Percentiles rank a stretch among this genome's conserved stretches.
Conservation (phyloP, 2,888 invertebrate species). For the Hetaerina titia region DNA sequence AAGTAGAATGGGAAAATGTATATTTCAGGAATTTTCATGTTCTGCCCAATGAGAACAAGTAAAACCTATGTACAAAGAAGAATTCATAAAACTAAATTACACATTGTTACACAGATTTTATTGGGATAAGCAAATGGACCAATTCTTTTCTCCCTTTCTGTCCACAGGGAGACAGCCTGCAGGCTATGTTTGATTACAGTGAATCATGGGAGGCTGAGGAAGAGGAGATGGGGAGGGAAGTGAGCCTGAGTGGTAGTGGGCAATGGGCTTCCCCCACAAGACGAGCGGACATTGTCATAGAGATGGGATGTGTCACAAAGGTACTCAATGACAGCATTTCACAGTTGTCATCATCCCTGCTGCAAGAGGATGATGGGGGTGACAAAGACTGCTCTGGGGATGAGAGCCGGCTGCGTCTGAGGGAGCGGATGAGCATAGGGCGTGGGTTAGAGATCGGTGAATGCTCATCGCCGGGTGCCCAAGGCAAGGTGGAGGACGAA, state of each 20-base stretch:
- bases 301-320: slow-evolving; percentile 75
- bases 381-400: neutral
- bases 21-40: too few species aligned
- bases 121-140: too few species aligned
- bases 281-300: slow-evolving; percentile 74
- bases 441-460: neutral
- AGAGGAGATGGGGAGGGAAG: slow-evolving; percentile 68
- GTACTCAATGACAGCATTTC: slow-evolving; percentile 76
- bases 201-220: slow-evolving; percentile 75
- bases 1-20: too few species aligned
- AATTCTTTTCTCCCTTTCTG: neutral
- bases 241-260: neutral
- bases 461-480: slow-evolving; percentile 30
- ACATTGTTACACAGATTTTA: too few species aligned
- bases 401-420: neutral
- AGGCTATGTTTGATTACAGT: slow-evolving; percentile 73
- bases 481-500: slow-evolving; percentile 73
- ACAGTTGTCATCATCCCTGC: slow-evolving; percentile 75
- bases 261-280: slow-evolving; percentile 69
- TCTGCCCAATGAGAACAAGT: too few species aligned
- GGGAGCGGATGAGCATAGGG: slow-evolving; percentile 36
- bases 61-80: too few species aligned
- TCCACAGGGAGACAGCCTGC: slow-evolving; percentile 68
- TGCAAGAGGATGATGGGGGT: slow-evolving; percentile 70
- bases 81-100: too few species aligned